These are phyloP conservation scores for Brachionus paranguensis DNA, from an alignment of 1,140 invertebrate genomes.

Conservation along the genomic window DNA sequence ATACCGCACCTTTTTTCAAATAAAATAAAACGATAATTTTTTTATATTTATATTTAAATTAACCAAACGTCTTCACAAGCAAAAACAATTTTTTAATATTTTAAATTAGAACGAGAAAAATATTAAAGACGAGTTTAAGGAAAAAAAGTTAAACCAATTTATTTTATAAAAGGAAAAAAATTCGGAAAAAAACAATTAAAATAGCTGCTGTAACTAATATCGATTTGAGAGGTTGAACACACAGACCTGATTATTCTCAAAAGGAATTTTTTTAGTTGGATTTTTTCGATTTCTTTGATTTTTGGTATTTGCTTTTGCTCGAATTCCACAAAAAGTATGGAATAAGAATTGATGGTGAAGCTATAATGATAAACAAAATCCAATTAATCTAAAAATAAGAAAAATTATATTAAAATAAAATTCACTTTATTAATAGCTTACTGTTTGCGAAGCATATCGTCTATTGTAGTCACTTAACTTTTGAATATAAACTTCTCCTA, in stretches of 20 bases:
- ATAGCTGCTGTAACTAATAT: not conserved
- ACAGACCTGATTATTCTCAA: not conserved
- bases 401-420: not conserved
- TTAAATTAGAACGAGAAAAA: not conserved
- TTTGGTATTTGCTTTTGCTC: slow-evolving; percentile 87
- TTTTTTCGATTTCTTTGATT: slow-evolving; percentile 43
- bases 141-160: not conserved
- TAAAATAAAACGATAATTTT: too few species aligned
- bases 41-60: not conserved
- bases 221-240: not conserved
- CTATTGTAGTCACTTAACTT: slow-evolving; percentile 92
- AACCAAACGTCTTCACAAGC: not conserved
- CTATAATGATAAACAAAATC: slow-evolving; percentile 91
- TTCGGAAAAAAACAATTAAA: not conserved
- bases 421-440: slow-evolving; percentile 54
- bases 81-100: not conserved
- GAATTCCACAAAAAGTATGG: slow-evolving; percentile 87
- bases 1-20: too few species aligned
- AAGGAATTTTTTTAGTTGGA: not conserved
- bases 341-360: slow-evolving; percentile 83
- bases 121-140: not conserved
- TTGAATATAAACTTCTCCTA: slow-evolving; percentile 90
- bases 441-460: slow-evolving; percentile 92
- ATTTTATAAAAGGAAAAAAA: not conserved
- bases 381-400: slow-evolving; percentile 69